Base-by-base conservation (phyloP, 1,140 invertebrate species). In the Drosophila fuyamai region DNA sequence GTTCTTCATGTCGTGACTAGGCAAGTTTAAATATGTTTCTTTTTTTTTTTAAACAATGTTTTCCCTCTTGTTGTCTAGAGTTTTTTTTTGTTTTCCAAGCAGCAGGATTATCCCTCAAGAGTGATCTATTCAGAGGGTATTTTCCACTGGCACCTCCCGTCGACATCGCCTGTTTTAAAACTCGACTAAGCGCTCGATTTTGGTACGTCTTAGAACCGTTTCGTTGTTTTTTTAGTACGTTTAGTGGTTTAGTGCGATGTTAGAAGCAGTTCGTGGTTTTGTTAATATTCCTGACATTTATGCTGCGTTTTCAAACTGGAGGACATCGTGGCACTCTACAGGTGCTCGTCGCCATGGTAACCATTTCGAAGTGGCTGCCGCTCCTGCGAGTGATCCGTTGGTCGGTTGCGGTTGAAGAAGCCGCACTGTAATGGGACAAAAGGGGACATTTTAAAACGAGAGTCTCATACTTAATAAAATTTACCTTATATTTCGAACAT, bases 341-440 rank as follows among this genome's bases (percentile, higher is more conserved):
- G 91, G 77, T 95, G 95, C 92, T 96, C 95, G 93, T 96, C 95
- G 46, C 95, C 95, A 23, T 93, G 93, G 65, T 94, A 94, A 66
- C 95, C 94, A 57, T 95, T 95, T 77, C 96, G 95, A 48, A 98
- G 93, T 8, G 97, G 97, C 92, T 98, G 96, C 43, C 96, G 94
- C 93, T 98, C 97, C 73, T 91, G 89, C 4, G 96, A 95, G 76
- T 95, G 94, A 89, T 95, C 95, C 8, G 95, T 95, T 43, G 97
- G 97, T 47, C 97, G 94, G 93, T 97, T 97, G 79, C 97, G 95
- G 90, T 97, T 97, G 93, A 98, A 98, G 95, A 98, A 98, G 62
- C 97, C 97, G 93, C 96, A 96, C 97, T 98, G 93, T 36, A 95
- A 32, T 1, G 10, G 0, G 18, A 54, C 32, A 4, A 48, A 40